Evolutionary conservation across 2,113 vertebrate species (phyloP).

Genomic region (Chloropsis hardwickii): DNA sequence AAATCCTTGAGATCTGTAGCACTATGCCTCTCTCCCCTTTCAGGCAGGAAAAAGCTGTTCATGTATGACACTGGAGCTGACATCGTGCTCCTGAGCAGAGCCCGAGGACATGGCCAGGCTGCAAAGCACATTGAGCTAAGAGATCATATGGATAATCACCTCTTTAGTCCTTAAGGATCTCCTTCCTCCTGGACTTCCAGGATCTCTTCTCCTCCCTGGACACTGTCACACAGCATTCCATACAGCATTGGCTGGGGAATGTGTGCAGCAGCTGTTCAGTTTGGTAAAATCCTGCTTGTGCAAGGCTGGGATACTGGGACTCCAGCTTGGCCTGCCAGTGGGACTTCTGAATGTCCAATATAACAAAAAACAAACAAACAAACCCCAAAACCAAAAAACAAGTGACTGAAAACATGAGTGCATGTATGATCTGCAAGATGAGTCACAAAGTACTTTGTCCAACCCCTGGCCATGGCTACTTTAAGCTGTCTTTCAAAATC

Average conservation of each 20-base stretch:
- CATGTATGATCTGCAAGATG: neutral
- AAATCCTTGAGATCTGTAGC: neutral
- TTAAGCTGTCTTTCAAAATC: neutral
- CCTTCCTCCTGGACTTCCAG: neutral
- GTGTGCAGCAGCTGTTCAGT: neutral
- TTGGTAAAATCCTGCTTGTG: neutral
- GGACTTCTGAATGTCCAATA: neutral
- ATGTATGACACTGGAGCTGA: neutral
- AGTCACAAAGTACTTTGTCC: neutral
- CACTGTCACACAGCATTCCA: accelerated
- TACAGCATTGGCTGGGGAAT: neutral
- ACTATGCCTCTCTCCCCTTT: neutral
- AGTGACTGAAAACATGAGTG: neutral
- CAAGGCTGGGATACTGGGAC: neutral
- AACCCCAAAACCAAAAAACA: neutral
- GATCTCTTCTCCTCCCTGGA: neutral
- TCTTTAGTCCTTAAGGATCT: neutral
- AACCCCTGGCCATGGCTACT: neutral
- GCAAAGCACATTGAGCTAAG: neutral
- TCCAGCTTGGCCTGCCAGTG: neutral
- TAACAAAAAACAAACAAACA: neutral
- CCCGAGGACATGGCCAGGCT: neutral
- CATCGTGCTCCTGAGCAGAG: neutral
- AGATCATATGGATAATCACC: neutral
- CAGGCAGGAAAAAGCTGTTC: neutral